Evolutionary conservation across 1,140 invertebrate species (phyloP), one percentile per base, ranked within the genome.

Genomic region (Heliconius eleuchia): DNA sequence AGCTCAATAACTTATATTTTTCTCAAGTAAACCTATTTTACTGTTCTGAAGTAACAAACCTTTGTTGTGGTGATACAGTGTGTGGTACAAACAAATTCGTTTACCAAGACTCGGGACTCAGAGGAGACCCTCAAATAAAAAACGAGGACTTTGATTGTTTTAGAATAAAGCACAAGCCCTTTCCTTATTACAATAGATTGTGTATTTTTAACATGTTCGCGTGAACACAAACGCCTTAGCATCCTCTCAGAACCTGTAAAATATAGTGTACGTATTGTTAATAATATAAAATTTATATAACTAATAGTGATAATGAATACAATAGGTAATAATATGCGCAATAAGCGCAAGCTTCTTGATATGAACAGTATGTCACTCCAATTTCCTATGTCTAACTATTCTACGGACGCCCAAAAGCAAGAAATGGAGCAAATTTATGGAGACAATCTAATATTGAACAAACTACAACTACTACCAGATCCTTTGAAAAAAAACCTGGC

Each of bases 401-500:
- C 82, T 39, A 88, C 88, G 57, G 87, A 89, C 70, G 39, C 83
- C 42, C 73, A 85, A 46, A 89, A 86, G 70, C 79, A 81, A 73
- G 85, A 87, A 30, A 91, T 89, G 85, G 89, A 86, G 75, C 80
- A 80, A 55, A 73, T 80, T 19, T 90, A 82, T 27, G 83, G 77
- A 70, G 87, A 92, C 13, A 86, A 83, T 16, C 66, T 90, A 37
- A 86, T 88, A 30, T 75, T 91, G 19, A 88, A 87, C 71, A 89
- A 89, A 37, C 72, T 91, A 7, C 87, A 89, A 80, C 74, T 89
- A 9, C 84, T 91, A 72, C 86, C 91, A 3, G 91, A 93, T 84
- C 88, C 90, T 4, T 81, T 93, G 74, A 90, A 86, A 80, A 92
- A 91, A 78, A 92, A 92, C 81, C 82, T 93, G 50, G 92, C 91